Conservation (phyloP, 1,140 invertebrate species). For the Panagrolaimus sp. region DNA sequence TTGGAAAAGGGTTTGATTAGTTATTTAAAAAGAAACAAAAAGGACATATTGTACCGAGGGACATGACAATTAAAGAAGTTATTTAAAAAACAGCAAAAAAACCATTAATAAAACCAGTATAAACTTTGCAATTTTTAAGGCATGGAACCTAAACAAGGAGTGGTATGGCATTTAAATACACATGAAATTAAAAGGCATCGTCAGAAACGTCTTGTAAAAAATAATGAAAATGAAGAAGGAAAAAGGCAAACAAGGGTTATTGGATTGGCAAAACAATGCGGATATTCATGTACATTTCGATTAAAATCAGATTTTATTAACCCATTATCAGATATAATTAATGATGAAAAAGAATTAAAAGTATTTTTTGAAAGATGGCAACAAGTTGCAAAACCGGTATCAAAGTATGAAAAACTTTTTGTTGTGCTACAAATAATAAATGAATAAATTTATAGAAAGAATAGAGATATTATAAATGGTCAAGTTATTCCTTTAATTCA, state of each 20-base stretch:
- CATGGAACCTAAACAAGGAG: background rate
- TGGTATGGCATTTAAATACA: constrained; percentile 8
- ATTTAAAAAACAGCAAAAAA: too few species aligned
- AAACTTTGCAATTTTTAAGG: background rate
- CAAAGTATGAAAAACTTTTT: background rate
- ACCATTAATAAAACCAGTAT: too few species aligned
- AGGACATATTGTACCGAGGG: too few species aligned
- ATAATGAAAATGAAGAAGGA: constrained; percentile 4
- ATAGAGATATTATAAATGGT: constrained; percentile 5
- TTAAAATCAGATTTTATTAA: constrained; percentile 8
- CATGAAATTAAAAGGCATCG: constrained; percentile 11
- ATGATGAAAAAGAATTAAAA: background rate
- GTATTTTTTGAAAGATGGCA: constrained; percentile 11
- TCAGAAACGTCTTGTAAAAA: background rate
- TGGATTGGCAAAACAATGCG: background rate
- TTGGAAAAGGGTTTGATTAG: too few species aligned
- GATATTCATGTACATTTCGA: constrained; percentile 1
- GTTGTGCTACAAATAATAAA: background rate
- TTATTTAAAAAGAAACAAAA: too few species aligned
- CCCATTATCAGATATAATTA: background rate
- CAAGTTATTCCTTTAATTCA: constrained; percentile 38
- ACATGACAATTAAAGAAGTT: too few species aligned
- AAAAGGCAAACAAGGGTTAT: constrained; percentile 7
- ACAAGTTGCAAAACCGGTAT: constrained; percentile 13
- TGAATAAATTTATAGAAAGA: background rate